A percentile compares a stretch with the other conserved stretches of the same genome.
phyloP scores from a whole-genome alignment of 1,140 invertebrate species.

The Centruroides vittatus region DNA sequence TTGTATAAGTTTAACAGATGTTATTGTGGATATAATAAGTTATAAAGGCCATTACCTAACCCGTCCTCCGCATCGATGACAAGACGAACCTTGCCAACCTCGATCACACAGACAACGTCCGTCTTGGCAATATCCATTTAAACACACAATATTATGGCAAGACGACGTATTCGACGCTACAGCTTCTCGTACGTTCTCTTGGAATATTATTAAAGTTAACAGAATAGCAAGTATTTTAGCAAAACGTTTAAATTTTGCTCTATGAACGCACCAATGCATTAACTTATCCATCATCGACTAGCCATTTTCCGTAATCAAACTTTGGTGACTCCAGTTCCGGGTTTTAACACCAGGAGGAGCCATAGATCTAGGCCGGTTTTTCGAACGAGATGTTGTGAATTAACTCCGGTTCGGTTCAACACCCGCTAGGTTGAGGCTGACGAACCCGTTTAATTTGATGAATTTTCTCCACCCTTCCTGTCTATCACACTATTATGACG shows the following conservation, averaged over 20 bases:
- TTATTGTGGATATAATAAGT: too few relatives aligned
- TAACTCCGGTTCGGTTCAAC: too few relatives aligned
- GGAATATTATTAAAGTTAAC: slow-evolving; percentile 3
- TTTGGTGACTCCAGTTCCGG: too few relatives aligned
- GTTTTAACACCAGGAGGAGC: too few relatives aligned
- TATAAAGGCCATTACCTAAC: slow-evolving; percentile 50
- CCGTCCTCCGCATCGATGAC: slow-evolving; percentile 81
- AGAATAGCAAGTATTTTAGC: slow-evolving; percentile 4
- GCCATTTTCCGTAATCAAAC: background rate
- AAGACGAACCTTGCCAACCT: slow-evolving; percentile 74
- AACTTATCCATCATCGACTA: slow-evolving; percentile 13
- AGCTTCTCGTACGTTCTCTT: slow-evolving; percentile 1
- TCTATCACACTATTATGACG: too few relatives aligned
- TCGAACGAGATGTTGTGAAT: too few relatives aligned
- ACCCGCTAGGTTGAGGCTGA: too few relatives aligned
- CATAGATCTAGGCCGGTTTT: too few relatives aligned
- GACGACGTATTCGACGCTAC: slow-evolving; percentile 4
- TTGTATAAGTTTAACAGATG: slow-evolving; percentile 1
- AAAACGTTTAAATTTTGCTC: slow-evolving; percentile 3
- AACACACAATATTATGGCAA: slow-evolving; percentile 32
- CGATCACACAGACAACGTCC: slow-evolving; percentile 71
- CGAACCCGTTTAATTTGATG: too few relatives aligned
- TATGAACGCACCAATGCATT: slow-evolving; percentile 9
- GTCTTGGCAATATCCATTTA: slow-evolving; percentile 63
- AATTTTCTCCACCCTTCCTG: too few relatives aligned